phyloP scores from a whole-genome alignment of 2,113 vertebrate species.

The Trogon surrucura region DNA sequence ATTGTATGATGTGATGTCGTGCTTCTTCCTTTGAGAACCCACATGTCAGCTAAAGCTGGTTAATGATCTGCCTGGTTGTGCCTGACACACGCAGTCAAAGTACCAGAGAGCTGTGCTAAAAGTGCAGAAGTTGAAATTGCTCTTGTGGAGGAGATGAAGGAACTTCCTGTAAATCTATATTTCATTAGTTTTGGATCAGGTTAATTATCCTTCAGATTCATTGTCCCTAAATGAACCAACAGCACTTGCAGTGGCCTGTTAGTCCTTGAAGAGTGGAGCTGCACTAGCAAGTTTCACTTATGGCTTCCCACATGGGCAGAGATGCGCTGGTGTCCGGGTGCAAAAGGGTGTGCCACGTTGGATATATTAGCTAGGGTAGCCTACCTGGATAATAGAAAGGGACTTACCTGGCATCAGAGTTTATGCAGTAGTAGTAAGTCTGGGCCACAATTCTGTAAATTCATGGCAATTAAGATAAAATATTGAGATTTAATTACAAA shows the following conservation, averaged over 20 bases:
- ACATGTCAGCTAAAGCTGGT: not conserved
- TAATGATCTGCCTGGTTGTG: not conserved
- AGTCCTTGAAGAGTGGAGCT: not conserved
- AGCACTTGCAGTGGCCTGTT: not conserved
- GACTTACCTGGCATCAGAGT: not conserved
- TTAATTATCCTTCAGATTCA: not conserved
- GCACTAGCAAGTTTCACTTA: not conserved
- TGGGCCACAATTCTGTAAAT: not conserved
- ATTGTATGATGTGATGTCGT: not conserved
- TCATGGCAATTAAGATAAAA: not conserved
- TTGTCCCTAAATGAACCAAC: not conserved
- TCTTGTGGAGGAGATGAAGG: not conserved
- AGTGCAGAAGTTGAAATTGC: not conserved
- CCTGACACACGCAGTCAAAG: not conserved
- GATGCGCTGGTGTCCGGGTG: not conserved
- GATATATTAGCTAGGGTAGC: not conserved
- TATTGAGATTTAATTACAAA: not conserved
- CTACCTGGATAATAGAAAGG: not conserved
- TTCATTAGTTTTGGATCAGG: not conserved
- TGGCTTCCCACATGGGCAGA: accelerated
- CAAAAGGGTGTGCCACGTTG: not conserved
- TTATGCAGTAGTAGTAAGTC: not conserved
- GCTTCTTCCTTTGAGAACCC: not conserved
- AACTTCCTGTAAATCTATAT: not conserved
- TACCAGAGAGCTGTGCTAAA: not conserved